Conservation (phyloP, 2,797 vertebrate genomes). For the Heliangelus exortis region DNA sequence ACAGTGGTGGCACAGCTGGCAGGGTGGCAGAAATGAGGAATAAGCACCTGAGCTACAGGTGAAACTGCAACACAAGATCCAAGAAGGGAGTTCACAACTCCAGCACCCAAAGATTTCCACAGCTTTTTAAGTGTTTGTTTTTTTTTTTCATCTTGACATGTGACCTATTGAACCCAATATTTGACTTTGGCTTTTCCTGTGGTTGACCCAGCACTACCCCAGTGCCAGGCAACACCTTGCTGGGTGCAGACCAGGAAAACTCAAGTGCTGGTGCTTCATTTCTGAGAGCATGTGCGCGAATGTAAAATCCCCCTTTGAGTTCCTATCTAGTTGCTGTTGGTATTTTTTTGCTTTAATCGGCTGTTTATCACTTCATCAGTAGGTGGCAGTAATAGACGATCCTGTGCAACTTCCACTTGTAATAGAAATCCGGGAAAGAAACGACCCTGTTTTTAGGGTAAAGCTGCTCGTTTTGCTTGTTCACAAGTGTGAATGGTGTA, state of each 20-base stretch:
- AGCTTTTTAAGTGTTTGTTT: neutral
- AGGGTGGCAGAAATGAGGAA: neutral
- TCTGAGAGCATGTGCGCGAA: neutral
- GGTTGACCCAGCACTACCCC: neutral
- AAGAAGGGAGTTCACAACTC: neutral
- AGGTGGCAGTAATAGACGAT: slow-evolving; percentile 66
- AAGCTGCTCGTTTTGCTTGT: slow-evolving; percentile 4
- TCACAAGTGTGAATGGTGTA: neutral
- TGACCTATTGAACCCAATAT: neutral
- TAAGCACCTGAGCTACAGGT: rapidly evolving
- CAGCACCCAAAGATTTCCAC: neutral
- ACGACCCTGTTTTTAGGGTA: neutral
- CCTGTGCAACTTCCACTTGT: neutral
- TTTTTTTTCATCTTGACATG: neutral
- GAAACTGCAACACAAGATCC: neutral
- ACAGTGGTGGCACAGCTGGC: neutral
- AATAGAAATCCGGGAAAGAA: neutral
- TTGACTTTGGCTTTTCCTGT: neutral
- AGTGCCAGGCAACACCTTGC: neutral
- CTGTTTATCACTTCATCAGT: slow-evolving; percentile 25
- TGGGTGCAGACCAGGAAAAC: neutral
- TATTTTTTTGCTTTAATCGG: neutral
- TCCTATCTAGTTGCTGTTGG: neutral
- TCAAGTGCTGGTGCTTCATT: neutral
- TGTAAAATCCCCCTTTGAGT: neutral